phyloP scores from a whole-genome alignment of 2,888 invertebrate genomes.

The Athalia rosae region DNA sequence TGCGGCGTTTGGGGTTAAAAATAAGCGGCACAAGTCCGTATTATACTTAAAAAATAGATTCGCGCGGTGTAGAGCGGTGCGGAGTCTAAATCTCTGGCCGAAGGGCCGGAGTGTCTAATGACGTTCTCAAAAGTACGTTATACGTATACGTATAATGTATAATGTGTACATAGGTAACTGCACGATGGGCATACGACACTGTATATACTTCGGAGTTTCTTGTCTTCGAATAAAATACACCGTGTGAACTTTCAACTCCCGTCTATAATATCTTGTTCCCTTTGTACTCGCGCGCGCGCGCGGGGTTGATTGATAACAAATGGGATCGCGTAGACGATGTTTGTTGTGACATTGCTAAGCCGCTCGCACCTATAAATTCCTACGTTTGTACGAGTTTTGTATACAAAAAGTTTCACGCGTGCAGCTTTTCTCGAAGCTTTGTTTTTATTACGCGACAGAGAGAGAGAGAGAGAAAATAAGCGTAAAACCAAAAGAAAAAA shows the following conservation, averaged over 20 bases:
- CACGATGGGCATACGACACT: no score
- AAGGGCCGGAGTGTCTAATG: conserved; percentile 34
- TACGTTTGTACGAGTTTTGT: neutral
- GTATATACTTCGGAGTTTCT: no score
- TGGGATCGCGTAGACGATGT: conserved; percentile 58
- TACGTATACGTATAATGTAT: no score
- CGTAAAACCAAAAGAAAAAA: no score
- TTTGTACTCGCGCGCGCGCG: neutral
- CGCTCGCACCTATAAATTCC: conserved; percentile 61
- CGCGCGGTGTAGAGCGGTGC: conserved; percentile 4
- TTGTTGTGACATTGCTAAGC: conserved; percentile 65
- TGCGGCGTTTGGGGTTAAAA: conserved; percentile 20
- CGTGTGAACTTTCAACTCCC: neutral
- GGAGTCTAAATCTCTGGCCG: neutral
- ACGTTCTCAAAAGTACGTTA: neutral
- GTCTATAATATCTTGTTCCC: no score
- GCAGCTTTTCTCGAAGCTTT: no score
- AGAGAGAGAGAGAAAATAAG: neutral
- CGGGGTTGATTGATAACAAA: conserved; percentile 57
- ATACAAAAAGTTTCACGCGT: no score
- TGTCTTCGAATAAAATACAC: no score
- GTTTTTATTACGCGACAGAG: neutral
- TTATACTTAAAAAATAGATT: conserved; percentile 41
- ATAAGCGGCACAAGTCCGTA: conserved; percentile 37
- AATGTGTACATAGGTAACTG: neutral